Evolutionary conservation across 2,888 invertebrate species (phyloP).

Genomic region (Aphelenchoides bicaudatus): DNA sequence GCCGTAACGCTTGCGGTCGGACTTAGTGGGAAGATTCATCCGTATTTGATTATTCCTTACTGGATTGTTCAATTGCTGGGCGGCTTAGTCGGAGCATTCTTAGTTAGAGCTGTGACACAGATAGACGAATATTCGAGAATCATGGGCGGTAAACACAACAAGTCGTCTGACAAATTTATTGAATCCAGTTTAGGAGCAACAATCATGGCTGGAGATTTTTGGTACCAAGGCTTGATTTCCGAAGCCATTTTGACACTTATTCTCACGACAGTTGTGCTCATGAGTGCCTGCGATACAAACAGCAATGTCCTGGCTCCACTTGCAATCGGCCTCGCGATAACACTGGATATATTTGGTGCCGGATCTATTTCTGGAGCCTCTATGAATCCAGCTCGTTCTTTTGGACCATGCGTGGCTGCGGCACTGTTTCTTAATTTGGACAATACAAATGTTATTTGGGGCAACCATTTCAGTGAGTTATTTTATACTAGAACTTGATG

Average conservation of each 20-base stretch:
- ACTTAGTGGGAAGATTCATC: conserved; percentile 38
- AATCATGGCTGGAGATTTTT: conserved; percentile 22
- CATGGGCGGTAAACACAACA: too few relatives aligned
- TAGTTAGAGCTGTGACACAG: conserved; percentile 39
- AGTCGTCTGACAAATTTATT: too few relatives aligned
- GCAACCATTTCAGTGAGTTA: conserved; percentile 12
- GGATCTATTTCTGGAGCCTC: conserved; percentile 60
- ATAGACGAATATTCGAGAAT: conserved; percentile 28
- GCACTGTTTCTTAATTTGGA: conserved; percentile 21
- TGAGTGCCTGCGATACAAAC: conserved; percentile 61
- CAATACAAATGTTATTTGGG: conserved; percentile 9
- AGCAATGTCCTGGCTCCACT: conserved; percentile 59
- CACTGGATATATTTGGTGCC: conserved; percentile 61
- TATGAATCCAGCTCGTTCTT: conserved; percentile 63
- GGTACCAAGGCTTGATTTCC: conserved; percentile 47
- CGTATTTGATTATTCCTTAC: conserved; percentile 35
- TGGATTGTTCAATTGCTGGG: conserved; percentile 60
- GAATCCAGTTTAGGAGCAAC: too few relatives aligned
- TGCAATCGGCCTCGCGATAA: conserved; percentile 61
- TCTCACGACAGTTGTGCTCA: conserved; percentile 61
- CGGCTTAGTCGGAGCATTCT: conserved; percentile 59
- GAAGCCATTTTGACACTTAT: conserved; percentile 58
- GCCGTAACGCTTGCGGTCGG: conserved; percentile 62
- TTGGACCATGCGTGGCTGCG: conserved; percentile 61
- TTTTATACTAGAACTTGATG: too few relatives aligned